Evolutionary conservation across 2,888 invertebrate species (phyloP), one percentile per base, ranked within the genome.

Genomic region (Caenorhabditis becei): DNA sequence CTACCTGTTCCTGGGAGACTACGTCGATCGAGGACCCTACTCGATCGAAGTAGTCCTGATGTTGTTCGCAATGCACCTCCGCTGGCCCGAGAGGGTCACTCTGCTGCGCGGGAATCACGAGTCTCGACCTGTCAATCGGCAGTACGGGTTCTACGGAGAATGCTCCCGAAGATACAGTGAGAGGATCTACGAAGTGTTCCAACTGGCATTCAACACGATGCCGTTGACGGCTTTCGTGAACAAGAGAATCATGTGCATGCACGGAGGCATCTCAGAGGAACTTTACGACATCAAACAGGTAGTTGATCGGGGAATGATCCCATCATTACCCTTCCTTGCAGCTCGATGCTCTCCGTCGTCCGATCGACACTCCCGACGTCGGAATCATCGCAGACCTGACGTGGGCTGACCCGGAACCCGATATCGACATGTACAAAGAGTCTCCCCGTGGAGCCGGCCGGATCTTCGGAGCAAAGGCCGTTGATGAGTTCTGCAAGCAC

Each of bases 71-170:
- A 94, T 78, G 44, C 81, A 83, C 47, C 66, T 86, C 56, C 95
- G 95, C 91, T 93, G 91, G 94, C 95, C 95, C 89, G 93, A 93
- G 83, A 95, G 95, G 91, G 97, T 99, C 90, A 95, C 96, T 26
- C 93, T 99, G 85, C 93, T 99, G 54, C 93, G 99, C 91, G 99
- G 99, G 77, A 99, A 99, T 92, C 98, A 99, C 92, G 99, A 99
- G 93, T 97, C 97, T 81, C 94, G 98, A 87, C 97, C 96, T 0
- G 88, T 90, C 49, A 90, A 90, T 77, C 83, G 86, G 80, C 82
- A 82, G 51, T 89, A 89, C 78, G 89, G 89, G 10, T 89, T 89
- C 80, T 88, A 82, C 66, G 70, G 81, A 41, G 88, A 89, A 79
- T 83, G 86, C 93, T 97, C 97, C 93, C 94, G 97, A 91, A 94